Evolutionary conservation across 2,888 invertebrate genomes (phyloP), one percentile per base, ranked within the genome.

Genomic region (Carpatolechia fugitivella): DNA sequence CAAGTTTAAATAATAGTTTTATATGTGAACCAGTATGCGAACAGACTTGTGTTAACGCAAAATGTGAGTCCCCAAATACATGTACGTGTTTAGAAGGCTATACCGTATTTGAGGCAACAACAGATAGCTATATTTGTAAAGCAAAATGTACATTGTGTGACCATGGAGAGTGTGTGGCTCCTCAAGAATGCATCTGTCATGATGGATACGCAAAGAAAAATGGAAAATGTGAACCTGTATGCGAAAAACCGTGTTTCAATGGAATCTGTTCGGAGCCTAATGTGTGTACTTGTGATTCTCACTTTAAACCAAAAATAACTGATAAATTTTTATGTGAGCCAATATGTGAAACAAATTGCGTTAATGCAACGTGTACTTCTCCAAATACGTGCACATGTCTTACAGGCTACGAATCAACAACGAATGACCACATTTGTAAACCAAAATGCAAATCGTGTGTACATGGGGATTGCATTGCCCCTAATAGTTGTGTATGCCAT

Each of bases 241-340:
- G 65, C 52, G 56, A 56, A 24, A 35, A 59, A 11, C 48, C 61
- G 4, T 72, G 72, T 56, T 30, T 52, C 8, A 63, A 69, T 52
- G 69, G 72, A 13, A 63, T 59, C 50, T 72, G 72, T 48, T 63
- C 57, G 41, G 59, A 58, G 24, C 72, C 72, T 0, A 63, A 67
- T 36, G 55, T 52, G 5, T 72, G 71, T 31, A 58, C 60, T 11
- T 72, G 72, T 41, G 54, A 67, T 36, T 24, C 58, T 4, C 69
- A 69, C 0, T 70, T 63, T 38, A 53, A 60, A 3, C 54, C 60
- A 0, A 59, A 66, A 8, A 36, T 54, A 0, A 44, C 56, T 7
- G 56, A 60, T 4, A 38, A 29, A 38, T 38, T 38, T 5, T 18
- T 10, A 3, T 50, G 50, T 29, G 29, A n/a, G n/a, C 59, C 66